phyloP scores from a whole-genome alignment of 1,140 invertebrate species.

The Drosophila grimshawi region DNA sequence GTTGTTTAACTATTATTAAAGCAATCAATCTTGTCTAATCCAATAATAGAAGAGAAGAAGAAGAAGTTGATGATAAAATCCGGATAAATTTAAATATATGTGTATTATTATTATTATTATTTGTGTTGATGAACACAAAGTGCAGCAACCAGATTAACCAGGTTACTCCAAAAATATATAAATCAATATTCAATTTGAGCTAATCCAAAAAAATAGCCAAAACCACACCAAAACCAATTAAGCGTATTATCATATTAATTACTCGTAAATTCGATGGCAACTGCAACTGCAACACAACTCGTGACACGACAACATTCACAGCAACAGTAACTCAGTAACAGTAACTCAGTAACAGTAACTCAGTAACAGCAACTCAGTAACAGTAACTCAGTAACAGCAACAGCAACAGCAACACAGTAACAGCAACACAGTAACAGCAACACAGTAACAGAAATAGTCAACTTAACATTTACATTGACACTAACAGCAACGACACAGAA shows the following conservation, averaged over 20 bases:
- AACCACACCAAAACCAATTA: slow-evolving; percentile 22
- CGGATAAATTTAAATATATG: slow-evolving; percentile 3
- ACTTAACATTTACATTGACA: slow-evolving; percentile 1
- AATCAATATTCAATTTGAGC: slow-evolving; percentile 27
- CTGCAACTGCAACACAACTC: background rate
- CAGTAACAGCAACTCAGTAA: background rate
- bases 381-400: slow-evolving; percentile 6
- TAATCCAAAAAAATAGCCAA: slow-evolving; percentile 18
- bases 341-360: slow-evolving; percentile 14
- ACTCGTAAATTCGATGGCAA: slow-evolving; percentile 3
- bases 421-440: slow-evolving; percentile 5
- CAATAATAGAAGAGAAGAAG: background rate
- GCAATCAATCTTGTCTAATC: background rate
- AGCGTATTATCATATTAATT: slow-evolving; percentile 28
- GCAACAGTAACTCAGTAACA: slow-evolving; percentile 10
- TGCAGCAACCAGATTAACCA: slow-evolving; percentile 9
- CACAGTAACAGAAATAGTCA: background rate
- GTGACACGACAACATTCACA: background rate
- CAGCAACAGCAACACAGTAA: slow-evolving; percentile 5
- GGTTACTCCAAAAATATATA: slow-evolving; percentile 8
- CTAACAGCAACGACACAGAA: slow-evolving; percentile 19
- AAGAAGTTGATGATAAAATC: background rate
- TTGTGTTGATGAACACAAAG: slow-evolving; percentile 9
- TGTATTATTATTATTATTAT: slow-evolving; percentile 1
- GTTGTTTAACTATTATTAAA: slow-evolving; percentile 26